A percentile compares a stretch with the other conserved stretches of the same genome.
Conservation (phyloP, 2,888 invertebrate species). For the Apamea anceps region DNA sequence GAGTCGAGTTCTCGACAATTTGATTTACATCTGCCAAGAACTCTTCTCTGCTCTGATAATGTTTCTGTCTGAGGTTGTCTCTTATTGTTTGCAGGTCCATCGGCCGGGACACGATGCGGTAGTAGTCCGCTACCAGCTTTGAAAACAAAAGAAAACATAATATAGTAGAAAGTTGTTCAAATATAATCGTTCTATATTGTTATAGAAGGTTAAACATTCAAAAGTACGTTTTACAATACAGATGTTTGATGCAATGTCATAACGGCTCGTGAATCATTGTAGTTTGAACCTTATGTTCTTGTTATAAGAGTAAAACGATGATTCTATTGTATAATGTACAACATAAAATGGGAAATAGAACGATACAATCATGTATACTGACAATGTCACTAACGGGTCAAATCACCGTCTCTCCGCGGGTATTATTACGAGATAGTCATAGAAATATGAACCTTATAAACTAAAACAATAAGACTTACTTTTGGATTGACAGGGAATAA, state of each 20-base stretch:
- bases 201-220: not conserved
- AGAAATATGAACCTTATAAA: not conserved
- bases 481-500: slow-evolving; percentile 98
- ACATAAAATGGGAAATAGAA: not conserved
- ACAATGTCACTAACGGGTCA: slow-evolving; percentile 98
- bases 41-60: slow-evolving; percentile 98
- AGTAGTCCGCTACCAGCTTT: slow-evolving; percentile 97
- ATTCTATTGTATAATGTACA: too few relatives aligned
- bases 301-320: not conserved
- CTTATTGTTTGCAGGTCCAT: slow-evolving; percentile 99
- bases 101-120: slow-evolving; percentile 96
- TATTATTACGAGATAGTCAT: slow-evolving; percentile 95
- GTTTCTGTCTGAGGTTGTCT: slow-evolving; percentile 96
- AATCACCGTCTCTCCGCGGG: slow-evolving; percentile 97
- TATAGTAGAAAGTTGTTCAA: slow-evolving; percentile 1
- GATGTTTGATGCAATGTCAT: not conserved
- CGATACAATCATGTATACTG: not conserved
- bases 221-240: not conserved
- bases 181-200: not conserved
- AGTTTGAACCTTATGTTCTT: not conserved
- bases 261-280: not conserved
- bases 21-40: slow-evolving; percentile 98
- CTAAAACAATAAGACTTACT: slow-evolving; percentile 80
- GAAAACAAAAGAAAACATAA: not conserved
- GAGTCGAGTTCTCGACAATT: slow-evolving; percentile 98